Base-by-base conservation (phyloP, 2,113 vertebrate genomes). In the Trochalopteron elliotii region DNA sequence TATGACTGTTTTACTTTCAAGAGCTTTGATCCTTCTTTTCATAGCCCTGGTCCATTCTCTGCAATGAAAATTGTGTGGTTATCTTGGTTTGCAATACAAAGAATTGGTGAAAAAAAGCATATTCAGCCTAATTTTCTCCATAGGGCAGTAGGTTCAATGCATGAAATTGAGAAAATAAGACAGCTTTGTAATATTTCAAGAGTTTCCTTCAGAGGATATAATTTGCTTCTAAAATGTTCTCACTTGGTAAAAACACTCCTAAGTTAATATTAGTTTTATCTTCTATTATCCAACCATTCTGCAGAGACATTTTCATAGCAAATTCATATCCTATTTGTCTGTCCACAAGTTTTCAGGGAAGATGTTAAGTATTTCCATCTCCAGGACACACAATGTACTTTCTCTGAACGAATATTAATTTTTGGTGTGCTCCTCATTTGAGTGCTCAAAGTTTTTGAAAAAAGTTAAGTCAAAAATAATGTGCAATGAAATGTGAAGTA, bases 171-270 rank as follows among this genome's bases (percentile, higher is more conserved):
- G 49, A 83, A 83, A 83, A 68, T 33, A 74, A 76, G 82, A 59
- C 63, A 80, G 63, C 85, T 87, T 92, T 89, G 44, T 78, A 82
- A 22, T 56, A 67, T 86, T 75, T 85, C 42, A 79, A 30, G 53
- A 84, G 64, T 61, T 87, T 90, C 39, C 42, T 87, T 90, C 74
- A 90, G 59, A 91, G 20, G 40, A 69, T 88, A 47, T 57, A 74
- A 81, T 77, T 88, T 90, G 33, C 67, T 77, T 89, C 45, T 86
- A 88, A 83, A 85, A 83, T 69, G n/a, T 87, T 94, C 77, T 87
- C 1, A 0, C 27, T 65, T 59, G 60, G 70, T 57, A 84, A 87
- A 93, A 85, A 57, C 12, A 11, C 25, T 91, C 21, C 33, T 44
- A 61, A 35, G 49, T 72, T 93, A 91, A 49, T 90, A 80, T 28